These are phyloP conservation scores for Bombus affinis DNA, from an alignment of 1,140 invertebrate genomes.

Conservation along the genomic window DNA sequence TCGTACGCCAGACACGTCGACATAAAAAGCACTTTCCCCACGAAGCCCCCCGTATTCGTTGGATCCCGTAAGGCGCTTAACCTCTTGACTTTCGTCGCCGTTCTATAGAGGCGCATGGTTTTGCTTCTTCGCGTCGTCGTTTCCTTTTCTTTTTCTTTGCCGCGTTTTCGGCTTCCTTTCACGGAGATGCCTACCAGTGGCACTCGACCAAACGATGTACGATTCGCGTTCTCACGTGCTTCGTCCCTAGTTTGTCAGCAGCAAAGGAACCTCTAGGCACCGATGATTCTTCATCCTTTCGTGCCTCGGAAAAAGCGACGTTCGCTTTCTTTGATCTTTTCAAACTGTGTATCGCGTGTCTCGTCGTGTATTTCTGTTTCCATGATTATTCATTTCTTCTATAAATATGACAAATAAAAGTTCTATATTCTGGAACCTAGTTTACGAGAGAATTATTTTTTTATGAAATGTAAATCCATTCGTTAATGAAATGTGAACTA, in stretches of 20 bases:
- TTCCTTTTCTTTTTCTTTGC: not conserved
- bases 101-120: conserved; percentile 29
- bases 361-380: not conserved
- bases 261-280: no score
- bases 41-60: conserved; percentile 49
- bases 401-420: not conserved
- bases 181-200: no score
- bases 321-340: not conserved
- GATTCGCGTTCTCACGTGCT: conserved; percentile 22
- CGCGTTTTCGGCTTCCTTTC: conserved; percentile 4
- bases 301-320: no score
- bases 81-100: conserved; percentile 65
- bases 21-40: conserved; percentile 60
- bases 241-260: no score
- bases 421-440: not conserved
- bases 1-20: conserved; percentile 67
- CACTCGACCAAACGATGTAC: conserved; percentile 11
- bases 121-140: not conserved
- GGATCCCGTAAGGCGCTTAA: conserved; percentile 68
- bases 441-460: not conserved
- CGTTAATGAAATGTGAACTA: no score
- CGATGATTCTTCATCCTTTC: not conserved
- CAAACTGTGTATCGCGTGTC: no score
- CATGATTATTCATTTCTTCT: not conserved
- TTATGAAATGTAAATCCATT: not conserved